Evolutionary conservation across 2,888 invertebrate species (phyloP), one percentile per base, ranked within the genome.

Genomic region (Polydrusus cervinus): DNA sequence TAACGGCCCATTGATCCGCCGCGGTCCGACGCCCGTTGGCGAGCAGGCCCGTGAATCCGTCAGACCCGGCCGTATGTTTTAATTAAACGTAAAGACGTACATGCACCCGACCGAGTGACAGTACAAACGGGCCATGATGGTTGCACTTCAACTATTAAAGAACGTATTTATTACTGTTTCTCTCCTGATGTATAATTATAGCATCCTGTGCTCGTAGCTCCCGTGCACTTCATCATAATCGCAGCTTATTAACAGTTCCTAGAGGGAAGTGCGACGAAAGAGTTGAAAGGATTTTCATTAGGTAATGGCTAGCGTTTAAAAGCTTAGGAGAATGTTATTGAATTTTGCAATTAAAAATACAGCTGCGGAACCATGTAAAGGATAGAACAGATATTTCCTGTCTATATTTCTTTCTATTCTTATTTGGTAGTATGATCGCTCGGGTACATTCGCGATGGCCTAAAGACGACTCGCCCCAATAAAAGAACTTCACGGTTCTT

Each of bases 111-210:
- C 83, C 86, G 82, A 82, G 82, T 83, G 86, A 87, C 87, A 85
- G 79, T 83, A 81, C 85, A 86, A 86, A 86, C 86, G 86, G 85
- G 80, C 83, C 86, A 82, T 84, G 86, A 84, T 86, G 84, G 85
- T 85, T 85, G 82, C 85, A 86, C 85, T 84, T 85, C 86, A 83
- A 85, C 86, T 86, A 86, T 84, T 85, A 85, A 84, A 83, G 84
- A 85, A 85, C 85, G 83, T 83, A 86, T 86, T 86, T 85, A 85
- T 83, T 83, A 84, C 76, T 40, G 49, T 65, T 55, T 65, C 64
- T 61, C 70, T 73, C 70, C 61, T 65, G 66, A 45, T 38, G 55
- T 61, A 49, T 69, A 76, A 78, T 78, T 71, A 76, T 62, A 74
- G 73, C 65, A 62, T 75, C 71, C 71, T 74, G 75, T 64, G 65